Conservation (phyloP, 2,888 invertebrate species). For the Venustoraphidia nigricollis region DNA sequence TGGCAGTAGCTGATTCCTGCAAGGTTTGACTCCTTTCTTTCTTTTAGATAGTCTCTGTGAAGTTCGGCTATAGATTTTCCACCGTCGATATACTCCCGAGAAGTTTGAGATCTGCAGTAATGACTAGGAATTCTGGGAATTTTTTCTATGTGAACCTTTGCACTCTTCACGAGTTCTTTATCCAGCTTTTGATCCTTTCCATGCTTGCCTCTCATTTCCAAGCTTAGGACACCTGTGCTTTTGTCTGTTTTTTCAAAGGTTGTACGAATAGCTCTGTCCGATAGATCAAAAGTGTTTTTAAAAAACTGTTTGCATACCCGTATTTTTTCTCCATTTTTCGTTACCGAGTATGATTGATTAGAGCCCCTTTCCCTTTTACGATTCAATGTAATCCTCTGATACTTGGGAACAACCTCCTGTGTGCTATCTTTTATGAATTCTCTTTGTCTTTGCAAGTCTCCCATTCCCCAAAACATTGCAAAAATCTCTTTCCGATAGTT, state of each 20-base stretch:
- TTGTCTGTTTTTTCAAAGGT: constrained; percentile 6
- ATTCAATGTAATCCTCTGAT: constrained; percentile 4
- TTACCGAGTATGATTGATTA: constrained; percentile 6
- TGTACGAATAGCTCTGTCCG: constrained; percentile 6
- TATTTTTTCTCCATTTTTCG: constrained; percentile 6
- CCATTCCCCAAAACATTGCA: constrained; percentile 4
- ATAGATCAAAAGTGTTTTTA: constrained; percentile 7
- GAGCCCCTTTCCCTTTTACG: constrained; percentile 4
- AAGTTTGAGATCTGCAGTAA: constrained; percentile 8
- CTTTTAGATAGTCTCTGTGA: constrained; percentile 5
- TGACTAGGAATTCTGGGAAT: constrained; percentile 10
- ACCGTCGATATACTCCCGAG: constrained; percentile 6
- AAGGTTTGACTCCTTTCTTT: constrained; percentile 4
- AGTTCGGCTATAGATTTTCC: too few species aligned
- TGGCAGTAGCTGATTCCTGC: constrained; percentile 3
- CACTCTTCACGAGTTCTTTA: constrained; percentile 6
- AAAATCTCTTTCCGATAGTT: constrained; percentile 4
- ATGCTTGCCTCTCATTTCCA: constrained; percentile 7
- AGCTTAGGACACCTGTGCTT: constrained; percentile 4
- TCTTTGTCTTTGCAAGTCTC: constrained; percentile 4
- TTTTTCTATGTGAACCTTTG: constrained; percentile 8
- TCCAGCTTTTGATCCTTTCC: constrained; percentile 6
- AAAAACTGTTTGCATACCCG: constrained; percentile 6
- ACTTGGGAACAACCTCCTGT: constrained; percentile 3
- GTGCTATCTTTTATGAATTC: constrained; percentile 4